Conservation (phyloP, 2,797 vertebrate genomes). For the Notolabrus celidotus region DNA sequence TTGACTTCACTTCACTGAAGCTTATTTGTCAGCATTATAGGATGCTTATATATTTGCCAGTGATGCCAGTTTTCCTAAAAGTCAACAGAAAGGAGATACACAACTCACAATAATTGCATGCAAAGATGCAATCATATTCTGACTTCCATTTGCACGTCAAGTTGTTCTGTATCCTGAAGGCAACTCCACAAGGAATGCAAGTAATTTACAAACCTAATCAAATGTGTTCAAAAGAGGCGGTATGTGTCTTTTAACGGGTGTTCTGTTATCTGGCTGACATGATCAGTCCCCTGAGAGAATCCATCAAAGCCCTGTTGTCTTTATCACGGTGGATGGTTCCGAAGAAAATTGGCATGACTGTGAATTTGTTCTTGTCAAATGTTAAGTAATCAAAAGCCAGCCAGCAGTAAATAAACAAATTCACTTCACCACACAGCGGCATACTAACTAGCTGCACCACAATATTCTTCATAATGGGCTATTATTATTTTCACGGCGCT, state of each 20-base stretch:
- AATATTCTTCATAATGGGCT: constrained; percentile 66
- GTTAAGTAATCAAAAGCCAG: constrained; percentile 79
- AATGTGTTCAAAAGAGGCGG: constrained; percentile 72
- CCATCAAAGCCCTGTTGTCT: constrained; percentile 78
- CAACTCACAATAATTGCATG: constrained; percentile 37
- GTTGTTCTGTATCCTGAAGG: constrained; percentile 54
- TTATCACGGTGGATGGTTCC: constrained; percentile 68
- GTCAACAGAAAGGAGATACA: constrained; percentile 39
- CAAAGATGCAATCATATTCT: constrained; percentile 41
- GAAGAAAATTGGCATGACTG: constrained; percentile 77
- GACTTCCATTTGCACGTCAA: constrained; percentile 48
- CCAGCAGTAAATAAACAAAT: constrained; percentile 80
- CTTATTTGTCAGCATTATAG: constrained; percentile 64
- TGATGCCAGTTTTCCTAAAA: constrained; percentile 47
- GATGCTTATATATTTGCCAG: constrained; percentile 53
- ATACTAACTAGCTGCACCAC: constrained; percentile 73
- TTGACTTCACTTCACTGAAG: constrained; percentile 51
- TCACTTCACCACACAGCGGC: constrained; percentile 51
- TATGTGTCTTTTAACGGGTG: constrained; percentile 69
- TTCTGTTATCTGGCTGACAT: constrained; percentile 71
- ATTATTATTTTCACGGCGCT: constrained; percentile 69
- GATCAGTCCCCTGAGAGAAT: constrained; percentile 77
- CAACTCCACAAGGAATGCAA: constrained; percentile 61
- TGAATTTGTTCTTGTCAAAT: constrained; percentile 82
- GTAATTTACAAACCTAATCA: constrained; percentile 77